A percentile compares a stretch with the other conserved stretches of the same genome.
Conservation (phyloP, 2,113 vertebrate genomes). For the Rhabdornis inornatus region DNA sequence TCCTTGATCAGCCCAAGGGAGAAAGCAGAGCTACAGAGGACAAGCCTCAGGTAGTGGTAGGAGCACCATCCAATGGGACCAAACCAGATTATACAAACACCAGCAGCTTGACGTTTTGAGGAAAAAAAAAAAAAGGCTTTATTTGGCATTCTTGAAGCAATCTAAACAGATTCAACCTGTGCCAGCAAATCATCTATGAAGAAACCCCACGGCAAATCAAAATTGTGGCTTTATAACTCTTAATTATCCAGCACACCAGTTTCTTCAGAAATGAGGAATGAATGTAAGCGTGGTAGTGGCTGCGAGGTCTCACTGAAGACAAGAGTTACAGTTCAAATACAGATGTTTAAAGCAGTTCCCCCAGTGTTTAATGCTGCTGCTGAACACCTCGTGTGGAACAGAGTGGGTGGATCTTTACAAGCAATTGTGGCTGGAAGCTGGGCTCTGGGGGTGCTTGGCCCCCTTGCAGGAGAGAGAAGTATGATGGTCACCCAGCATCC, state of each 20-base stretch:
- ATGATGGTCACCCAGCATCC: not conserved
- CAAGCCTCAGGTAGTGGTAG: not conserved
- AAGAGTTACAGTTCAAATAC: not conserved
- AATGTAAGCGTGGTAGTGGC: too few species aligned
- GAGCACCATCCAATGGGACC: not conserved
- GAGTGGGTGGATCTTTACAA: too few species aligned
- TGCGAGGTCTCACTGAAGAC: not conserved
- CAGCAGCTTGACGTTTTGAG: not conserved
- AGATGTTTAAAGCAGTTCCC: not conserved
- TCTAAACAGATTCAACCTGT: not conserved
- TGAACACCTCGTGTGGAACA: rapidly evolving
- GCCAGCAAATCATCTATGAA: not conserved
- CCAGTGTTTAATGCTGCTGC: not conserved
- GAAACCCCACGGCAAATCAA: not conserved
- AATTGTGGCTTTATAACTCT: not conserved
- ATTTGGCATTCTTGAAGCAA: not conserved
- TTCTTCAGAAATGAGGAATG: not conserved
- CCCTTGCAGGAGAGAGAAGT: not conserved
- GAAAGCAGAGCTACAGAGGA: rapidly evolving
- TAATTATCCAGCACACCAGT: not conserved
- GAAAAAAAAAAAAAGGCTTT: not conserved
- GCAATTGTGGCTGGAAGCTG: not conserved
- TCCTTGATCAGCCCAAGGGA: not conserved
- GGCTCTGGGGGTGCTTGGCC: not conserved
- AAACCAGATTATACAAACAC: not conserved